These are phyloP conservation scores for Pogonus chalceus DNA, from an alignment of 1,140 invertebrate species.

Conservation along the genomic window DNA sequence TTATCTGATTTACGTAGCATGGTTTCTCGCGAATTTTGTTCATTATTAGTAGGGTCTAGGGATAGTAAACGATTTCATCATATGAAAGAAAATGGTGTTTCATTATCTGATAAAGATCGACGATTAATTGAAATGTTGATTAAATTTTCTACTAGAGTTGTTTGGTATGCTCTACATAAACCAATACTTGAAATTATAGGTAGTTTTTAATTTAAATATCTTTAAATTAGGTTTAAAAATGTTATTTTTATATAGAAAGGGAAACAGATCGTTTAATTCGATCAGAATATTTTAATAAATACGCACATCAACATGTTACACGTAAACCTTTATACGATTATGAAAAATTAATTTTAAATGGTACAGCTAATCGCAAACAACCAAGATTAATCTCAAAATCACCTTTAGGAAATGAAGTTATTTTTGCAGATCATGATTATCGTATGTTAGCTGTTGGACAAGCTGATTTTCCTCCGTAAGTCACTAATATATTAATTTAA, in stretches of 20 bases:
- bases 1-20: conserved; percentile 45
- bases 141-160: conserved; percentile 44
- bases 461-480: conserved; percentile 24
- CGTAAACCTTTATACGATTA: conserved; percentile 26
- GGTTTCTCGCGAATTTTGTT: conserved; percentile 48
- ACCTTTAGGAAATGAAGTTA: conserved; percentile 27
- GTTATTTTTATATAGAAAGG: conserved; percentile 35
- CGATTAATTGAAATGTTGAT: conserved; percentile 47
- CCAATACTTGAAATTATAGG: conserved; percentile 45
- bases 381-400: conserved; percentile 28
- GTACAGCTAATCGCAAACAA: conserved; percentile 23
- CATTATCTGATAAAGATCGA: conserved; percentile 48
- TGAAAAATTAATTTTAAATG: conserved; percentile 26
- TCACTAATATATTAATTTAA: background rate
- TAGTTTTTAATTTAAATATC: conserved; percentile 20
- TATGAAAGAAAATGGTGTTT: conserved; percentile 42
- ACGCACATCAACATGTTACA: conserved; percentile 30
- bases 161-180: conserved; percentile 50
- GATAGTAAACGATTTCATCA: conserved; percentile 45
- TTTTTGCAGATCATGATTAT: conserved; percentile 27
- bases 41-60: conserved; percentile 41
- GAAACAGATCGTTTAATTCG: conserved; percentile 50
- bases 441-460: conserved; percentile 28
- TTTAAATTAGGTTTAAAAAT: conserved; percentile 5
- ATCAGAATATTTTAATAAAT: conserved; percentile 45